phyloP scores from a whole-genome alignment of 2,797 vertebrate genomes.

The Macropus fuliginosus region DNA sequence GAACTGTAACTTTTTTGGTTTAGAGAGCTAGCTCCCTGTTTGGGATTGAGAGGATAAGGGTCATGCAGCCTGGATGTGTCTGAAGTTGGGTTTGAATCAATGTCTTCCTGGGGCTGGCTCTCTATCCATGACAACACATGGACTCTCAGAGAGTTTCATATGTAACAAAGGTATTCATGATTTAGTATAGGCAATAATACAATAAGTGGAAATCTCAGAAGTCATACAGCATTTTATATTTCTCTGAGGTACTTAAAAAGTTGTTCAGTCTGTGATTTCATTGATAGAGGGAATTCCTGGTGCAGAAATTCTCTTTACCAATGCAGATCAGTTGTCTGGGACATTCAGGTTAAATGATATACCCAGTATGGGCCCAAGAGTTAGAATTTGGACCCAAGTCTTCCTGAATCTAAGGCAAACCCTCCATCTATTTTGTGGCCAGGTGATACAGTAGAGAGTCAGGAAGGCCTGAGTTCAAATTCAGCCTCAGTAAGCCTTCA shows the following conservation, averaged over 20 bases:
- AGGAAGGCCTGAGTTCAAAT: neutral
- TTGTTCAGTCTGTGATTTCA: neutral
- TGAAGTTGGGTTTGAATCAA: neutral
- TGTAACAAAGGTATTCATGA: neutral
- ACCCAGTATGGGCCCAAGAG: neutral
- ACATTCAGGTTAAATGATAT: neutral
- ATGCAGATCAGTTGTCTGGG: neutral
- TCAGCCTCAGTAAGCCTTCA: neutral
- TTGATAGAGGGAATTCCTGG: neutral
- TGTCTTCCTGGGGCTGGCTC: neutral
- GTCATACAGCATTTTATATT: neutral
- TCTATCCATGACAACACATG: neutral
- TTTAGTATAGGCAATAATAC: neutral
- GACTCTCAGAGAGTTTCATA: neutral
- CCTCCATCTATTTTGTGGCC: neutral
- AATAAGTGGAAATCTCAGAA: neutral
- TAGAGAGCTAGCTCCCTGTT: neutral
- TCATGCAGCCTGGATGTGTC: neutral
- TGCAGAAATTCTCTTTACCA: neutral
- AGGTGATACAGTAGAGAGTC: neutral
- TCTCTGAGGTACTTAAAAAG: neutral
- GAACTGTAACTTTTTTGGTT: neutral
- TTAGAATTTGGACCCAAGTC: neutral
- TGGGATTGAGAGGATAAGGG: neutral
- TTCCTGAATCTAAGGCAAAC: neutral